Conservation (phyloP, 1,140 invertebrate species). For the Drosophila seguyi region DNA sequence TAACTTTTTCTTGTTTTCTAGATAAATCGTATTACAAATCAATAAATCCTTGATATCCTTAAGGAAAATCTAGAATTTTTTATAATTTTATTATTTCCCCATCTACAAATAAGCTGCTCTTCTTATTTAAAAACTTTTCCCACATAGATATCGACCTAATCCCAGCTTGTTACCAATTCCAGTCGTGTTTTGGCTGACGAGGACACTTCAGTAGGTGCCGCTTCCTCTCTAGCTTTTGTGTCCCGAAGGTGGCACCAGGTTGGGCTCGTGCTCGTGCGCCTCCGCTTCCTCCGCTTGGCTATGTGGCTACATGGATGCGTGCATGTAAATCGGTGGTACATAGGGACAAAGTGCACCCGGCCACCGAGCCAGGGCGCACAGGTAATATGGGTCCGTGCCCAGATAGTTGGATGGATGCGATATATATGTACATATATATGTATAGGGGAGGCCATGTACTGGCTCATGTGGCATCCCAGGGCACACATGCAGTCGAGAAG, state of each 20-base stretch:
- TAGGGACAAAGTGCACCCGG: slow-evolving; percentile 14
- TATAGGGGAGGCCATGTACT: background rate
- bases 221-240: background rate
- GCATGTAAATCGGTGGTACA: slow-evolving; percentile 18
- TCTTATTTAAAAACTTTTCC: background rate
- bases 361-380: background rate
- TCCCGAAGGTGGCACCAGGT: background rate
- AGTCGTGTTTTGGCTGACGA: background rate
- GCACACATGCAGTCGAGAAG: slow-evolving; percentile 1
- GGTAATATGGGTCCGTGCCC: slow-evolving; percentile 1
- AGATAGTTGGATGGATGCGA: slow-evolving; percentile 14
- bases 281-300: background rate
- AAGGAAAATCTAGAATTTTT: background rate
- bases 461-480: slow-evolving; percentile 9
- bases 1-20: background rate
- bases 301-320: background rate
- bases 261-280: background rate
- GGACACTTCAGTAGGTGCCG: slow-evolving; percentile 5
- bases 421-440: background rate
- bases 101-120: background rate
- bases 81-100: background rate
- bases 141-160: background rate
- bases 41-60: background rate
- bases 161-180: background rate
- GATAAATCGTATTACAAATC: background rate